Base-by-base conservation (phyloP, 2,888 invertebrate species). In the Drosophila atroscutellata region DNA sequence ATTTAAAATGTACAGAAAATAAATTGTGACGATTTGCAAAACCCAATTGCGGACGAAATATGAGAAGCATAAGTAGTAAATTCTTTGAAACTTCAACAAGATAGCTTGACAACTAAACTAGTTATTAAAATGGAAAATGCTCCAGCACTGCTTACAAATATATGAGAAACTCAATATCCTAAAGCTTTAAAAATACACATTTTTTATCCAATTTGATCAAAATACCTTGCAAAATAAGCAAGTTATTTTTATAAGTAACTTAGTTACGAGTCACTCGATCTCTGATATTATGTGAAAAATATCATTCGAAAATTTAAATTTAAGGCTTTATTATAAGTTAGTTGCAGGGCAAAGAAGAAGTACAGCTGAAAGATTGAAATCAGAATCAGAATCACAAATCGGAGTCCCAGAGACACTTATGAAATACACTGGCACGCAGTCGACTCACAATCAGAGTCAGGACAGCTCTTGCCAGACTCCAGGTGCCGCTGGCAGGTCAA, bases 341-440 rank as follows among this genome's bases (percentile, higher is more conserved):
- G 34, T 34, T 34, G 34, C 34, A 4, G 34, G 34, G 34, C 4
- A 13, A 13, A 13, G 34, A 34, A 34, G 4, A 13, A 34, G 13
- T 34, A 34, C 13, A 3, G 24, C 45, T 24, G 45, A 7, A 4
- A 45, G 4, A 45, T 24, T 8, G 45, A 24, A 45, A 24, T 20
- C 20, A 20, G 7, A 45, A 15, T 7, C 20, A 45, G 7, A 45
- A 15, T 7, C 20, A 45, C 26, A 56, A 47, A 39, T 56, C 24
- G 32, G 60, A 36, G 30, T 61, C 37, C 13, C 15, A 62, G 47
- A 32, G 66, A 62, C 34, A 70, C 45, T 68, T 72, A 74, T 68
- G 64, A 74, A 76, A 76, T 7, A 7, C 45, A 15, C 15, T 8
- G 7, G 63, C 52, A 70, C 71, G 64, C 62, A 72, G 45, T 64